These are phyloP conservation scores for Portunus trituberculatus DNA, from an alignment of 1,140 invertebrate species.

Conservation along the genomic window DNA sequence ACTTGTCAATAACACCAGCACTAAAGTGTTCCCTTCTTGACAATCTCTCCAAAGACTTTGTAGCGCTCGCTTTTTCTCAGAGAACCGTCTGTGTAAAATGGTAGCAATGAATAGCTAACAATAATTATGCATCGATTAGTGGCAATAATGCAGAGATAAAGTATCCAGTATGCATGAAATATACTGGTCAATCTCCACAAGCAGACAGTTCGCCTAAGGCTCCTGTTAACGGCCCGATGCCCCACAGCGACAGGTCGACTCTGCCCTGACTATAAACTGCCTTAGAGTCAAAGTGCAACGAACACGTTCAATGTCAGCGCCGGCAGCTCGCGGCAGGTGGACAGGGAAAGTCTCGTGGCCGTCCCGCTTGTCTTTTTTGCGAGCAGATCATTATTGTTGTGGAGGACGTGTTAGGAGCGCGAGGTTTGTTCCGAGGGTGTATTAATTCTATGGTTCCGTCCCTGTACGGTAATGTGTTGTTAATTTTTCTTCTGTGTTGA, in stretches of 20 bases:
- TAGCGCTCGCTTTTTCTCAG: too few relatives aligned
- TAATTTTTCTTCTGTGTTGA: background rate
- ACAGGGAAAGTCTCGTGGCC: background rate
- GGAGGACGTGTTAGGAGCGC: background rate
- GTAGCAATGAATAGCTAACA: too few relatives aligned
- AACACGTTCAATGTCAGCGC: constrained; percentile 61
- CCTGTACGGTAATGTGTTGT: background rate
- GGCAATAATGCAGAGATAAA: background rate
- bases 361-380: background rate
- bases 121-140: background rate
- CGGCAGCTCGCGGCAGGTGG: background rate
- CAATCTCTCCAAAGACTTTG: too few relatives aligned
- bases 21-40: background rate
- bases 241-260: constrained; percentile 40
- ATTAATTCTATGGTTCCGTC: background rate
- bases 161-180: background rate
- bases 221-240: constrained; percentile 17
- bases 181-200: background rate
- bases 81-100: too few relatives aligned
- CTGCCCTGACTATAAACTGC: constrained; percentile 52
- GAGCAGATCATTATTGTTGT: background rate
- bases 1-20: background rate
- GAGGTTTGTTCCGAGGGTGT: background rate
- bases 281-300: constrained; percentile 54
- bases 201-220: constrained; percentile 3